phyloP scores from a whole-genome alignment of 2,797 vertebrate species.

The Danio tinwini region DNA sequence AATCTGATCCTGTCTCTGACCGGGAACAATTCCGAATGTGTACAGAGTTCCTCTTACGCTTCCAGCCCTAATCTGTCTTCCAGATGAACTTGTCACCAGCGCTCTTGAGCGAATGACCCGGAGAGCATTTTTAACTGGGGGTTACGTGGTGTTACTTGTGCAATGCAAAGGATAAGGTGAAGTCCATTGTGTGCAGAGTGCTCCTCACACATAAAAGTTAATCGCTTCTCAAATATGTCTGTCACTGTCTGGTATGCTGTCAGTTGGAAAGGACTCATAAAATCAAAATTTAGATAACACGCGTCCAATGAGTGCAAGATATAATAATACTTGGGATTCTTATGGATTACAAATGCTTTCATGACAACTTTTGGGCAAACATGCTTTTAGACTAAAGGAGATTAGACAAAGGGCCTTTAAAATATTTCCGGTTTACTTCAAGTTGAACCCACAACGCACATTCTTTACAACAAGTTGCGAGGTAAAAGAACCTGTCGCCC shows the following conservation, averaged over 20 bases:
- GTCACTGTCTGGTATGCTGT: conserved; percentile 50
- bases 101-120: conserved; percentile 26
- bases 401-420: conserved; percentile 20
- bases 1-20: conserved; percentile 20
- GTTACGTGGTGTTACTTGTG: conserved; percentile 34
- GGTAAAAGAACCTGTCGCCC: conserved; percentile 20
- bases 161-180: conserved; percentile 49
- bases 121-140: conserved; percentile 33
- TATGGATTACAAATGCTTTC: conserved; percentile 10
- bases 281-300: conserved; percentile 48
- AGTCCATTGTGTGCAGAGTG: conserved; percentile 42
- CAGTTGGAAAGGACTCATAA: conserved; percentile 31
- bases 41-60: conserved; percentile 14
- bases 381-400: conserved; percentile 17
- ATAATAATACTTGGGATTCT: conserved; percentile 17
- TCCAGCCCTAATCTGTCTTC: conserved; percentile 33
- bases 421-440: conserved; percentile 35
- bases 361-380: conserved; percentile 38
- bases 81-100: conserved; percentile 36
- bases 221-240: conserved; percentile 49
- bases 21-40: conserved; percentile 1
- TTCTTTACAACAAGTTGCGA: conserved; percentile 37
- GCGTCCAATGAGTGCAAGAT: not conserved
- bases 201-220: conserved; percentile 42
- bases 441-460: conserved; percentile 33